Evolutionary conservation across 2,888 invertebrate genomes (phyloP).

Genomic region (Acholoe squamosa): DNA sequence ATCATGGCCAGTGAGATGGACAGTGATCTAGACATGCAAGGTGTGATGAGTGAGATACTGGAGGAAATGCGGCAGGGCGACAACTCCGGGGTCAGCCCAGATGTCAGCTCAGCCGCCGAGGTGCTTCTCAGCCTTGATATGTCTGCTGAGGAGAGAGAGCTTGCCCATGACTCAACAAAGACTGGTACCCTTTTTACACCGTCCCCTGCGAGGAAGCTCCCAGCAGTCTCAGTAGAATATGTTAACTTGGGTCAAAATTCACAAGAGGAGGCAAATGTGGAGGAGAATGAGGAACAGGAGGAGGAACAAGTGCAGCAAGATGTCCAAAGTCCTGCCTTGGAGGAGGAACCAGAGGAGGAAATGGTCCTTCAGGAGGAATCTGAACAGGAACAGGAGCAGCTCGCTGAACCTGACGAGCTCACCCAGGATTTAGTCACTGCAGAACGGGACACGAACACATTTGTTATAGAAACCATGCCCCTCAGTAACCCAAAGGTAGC

Average conservation of each 20-base stretch:
- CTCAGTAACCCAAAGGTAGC: slow-evolving; percentile 6
- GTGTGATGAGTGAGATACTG: slow-evolving; percentile 54
- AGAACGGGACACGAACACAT: not conserved
- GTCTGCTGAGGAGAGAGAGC: slow-evolving; percentile 46
- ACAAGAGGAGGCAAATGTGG: not conserved
- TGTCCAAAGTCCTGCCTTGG: not conserved
- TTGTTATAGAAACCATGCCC: not conserved
- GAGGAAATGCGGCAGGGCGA: slow-evolving; percentile 54
- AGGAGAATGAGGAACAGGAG: not conserved
- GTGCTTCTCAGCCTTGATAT: slow-evolving; percentile 52
- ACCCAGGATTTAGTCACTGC: not conserved
- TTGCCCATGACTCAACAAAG: not conserved
- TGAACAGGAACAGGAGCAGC: not conserved
- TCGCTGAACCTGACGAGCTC: not conserved
- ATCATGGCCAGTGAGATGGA: slow-evolving; percentile 57
- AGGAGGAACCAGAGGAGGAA: not conserved
- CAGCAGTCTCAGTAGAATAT: not conserved
- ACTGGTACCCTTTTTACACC: not conserved
- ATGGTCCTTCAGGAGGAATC: not conserved
- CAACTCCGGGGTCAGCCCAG: slow-evolving; percentile 46
- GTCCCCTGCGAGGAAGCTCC: not conserved
- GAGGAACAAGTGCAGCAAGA: not conserved
- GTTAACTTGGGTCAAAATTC: not conserved
- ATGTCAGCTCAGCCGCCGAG: slow-evolving; percentile 41
- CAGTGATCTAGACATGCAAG: slow-evolving; percentile 44